Evolutionary conservation across 2,888 invertebrate genomes (phyloP), one percentile per base, ranked within the genome.

Genomic region (Archips crataeganus): DNA sequence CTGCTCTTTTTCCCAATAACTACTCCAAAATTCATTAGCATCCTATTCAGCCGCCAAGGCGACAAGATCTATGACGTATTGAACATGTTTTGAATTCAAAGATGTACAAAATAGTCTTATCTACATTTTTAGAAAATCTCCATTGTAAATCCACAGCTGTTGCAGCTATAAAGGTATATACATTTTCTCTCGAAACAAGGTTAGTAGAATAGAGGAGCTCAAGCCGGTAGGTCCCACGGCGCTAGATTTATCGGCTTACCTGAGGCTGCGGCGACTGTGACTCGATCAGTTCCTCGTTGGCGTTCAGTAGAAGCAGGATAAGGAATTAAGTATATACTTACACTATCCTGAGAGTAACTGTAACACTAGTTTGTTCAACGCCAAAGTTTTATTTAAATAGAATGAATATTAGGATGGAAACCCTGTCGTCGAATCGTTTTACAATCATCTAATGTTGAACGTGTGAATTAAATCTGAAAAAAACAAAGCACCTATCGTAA

Each of bases 211-310:
- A 23, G 68, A 73, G 65, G 66, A 68, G 70, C 65, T 51, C 51
- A 15, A 51, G 65, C 75, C 77, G 75, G 75, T 75, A 75, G 67
- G 75, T 72, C 73, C 72, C 76, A 54, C 74, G 80, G 75, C 77
- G 75, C 54, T 32, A 70, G 78, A 81, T 81, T 84, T 82, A 83
- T 82, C 82, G 82, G 81, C 82, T 84, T 79, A 79, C 78, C 68
- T 77, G 77, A 75, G 78, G 76, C 79, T 77, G 76, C 15, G 36
- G 57, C 57, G 32, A 57, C 39, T 11, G 59, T 78, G 78, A 74
- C 70, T 71, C 70, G 67, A 64, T 72, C 72, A 63, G 68, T 23
- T 32, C 74, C 57, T 49, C 34, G 65, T 57, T 42, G 42, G 57
- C 23, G 54, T 32, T 15, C 23, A 39, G 36, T 32, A 54, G 9